phyloP scores from a whole-genome alignment of 2,113 vertebrate species.

The Marmota flaviventris region DNA sequence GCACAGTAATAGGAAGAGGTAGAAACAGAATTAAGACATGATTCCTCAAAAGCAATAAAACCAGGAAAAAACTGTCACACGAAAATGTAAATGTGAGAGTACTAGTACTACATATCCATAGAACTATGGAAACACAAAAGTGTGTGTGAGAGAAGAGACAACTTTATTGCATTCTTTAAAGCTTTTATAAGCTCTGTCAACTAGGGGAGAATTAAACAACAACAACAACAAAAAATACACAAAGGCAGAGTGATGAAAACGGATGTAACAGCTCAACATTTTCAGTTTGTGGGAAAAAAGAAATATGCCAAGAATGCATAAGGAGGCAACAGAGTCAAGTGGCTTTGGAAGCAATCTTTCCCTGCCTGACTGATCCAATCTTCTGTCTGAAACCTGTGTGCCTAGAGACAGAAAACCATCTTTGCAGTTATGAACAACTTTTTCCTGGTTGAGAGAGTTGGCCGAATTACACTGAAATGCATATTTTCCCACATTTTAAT shows the following conservation, averaged over 20 bases:
- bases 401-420: not conserved
- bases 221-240: not conserved
- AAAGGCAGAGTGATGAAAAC: not conserved
- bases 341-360: not conserved
- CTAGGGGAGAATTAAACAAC: not conserved
- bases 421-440: not conserved
- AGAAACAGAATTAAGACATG: constrained; percentile 23
- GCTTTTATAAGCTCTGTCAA: not conserved
- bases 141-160: not conserved
- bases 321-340: not conserved
- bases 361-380: not conserved
- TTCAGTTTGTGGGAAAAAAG: not conserved
- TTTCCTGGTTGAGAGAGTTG: not conserved
- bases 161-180: not conserved
- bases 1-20: not conserved
- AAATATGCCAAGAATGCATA: not conserved
- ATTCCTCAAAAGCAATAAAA: not conserved
- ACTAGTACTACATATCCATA: not conserved
- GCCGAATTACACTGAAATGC: not conserved
- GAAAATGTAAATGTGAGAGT: not conserved
- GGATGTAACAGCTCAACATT: not conserved
- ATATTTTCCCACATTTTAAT: not conserved
- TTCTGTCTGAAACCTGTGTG: not conserved
- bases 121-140: not conserved
- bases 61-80: not conserved